Evolutionary conservation across 2,888 invertebrate genomes (phyloP).

Genomic region (Phymatocera aterrima): DNA sequence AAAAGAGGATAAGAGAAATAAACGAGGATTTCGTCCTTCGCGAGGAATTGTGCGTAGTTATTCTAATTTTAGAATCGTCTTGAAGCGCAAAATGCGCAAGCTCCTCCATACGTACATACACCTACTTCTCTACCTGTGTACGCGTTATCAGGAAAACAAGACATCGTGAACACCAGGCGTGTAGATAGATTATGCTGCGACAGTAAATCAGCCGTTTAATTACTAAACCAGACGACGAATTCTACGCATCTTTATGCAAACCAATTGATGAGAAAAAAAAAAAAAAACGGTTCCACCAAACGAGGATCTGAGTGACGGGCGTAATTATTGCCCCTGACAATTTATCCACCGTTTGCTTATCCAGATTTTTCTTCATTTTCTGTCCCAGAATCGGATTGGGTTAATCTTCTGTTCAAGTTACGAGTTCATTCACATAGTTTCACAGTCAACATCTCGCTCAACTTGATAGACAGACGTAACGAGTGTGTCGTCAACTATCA

Average conservation of each 20-base stretch:
- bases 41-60: neutral
- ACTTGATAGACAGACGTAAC: constrained; percentile 2
- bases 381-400: neutral
- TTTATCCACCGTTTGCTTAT: constrained; percentile 20
- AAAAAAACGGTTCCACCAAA: no score
- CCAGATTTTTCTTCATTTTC: neutral
- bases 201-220: constrained; percentile 10
- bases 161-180: neutral
- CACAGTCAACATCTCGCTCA: neutral
- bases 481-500: constrained; percentile 15
- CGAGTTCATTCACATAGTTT: neutral
- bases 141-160: neutral
- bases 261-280: constrained; percentile 23
- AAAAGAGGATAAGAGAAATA: neutral
- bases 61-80: neutral
- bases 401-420: neutral
- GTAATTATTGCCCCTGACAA: neutral
- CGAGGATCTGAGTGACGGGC: neutral
- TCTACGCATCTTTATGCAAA: neutral
- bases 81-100: neutral
- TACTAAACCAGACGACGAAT: neutral
- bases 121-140: no score
- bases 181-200: neutral
- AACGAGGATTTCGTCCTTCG: neutral
- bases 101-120: no score